These are phyloP conservation scores for Trachythela sp. DNA, from an alignment of 64 coral and sea anemone genomes.

Conservation along the genomic window DNA sequence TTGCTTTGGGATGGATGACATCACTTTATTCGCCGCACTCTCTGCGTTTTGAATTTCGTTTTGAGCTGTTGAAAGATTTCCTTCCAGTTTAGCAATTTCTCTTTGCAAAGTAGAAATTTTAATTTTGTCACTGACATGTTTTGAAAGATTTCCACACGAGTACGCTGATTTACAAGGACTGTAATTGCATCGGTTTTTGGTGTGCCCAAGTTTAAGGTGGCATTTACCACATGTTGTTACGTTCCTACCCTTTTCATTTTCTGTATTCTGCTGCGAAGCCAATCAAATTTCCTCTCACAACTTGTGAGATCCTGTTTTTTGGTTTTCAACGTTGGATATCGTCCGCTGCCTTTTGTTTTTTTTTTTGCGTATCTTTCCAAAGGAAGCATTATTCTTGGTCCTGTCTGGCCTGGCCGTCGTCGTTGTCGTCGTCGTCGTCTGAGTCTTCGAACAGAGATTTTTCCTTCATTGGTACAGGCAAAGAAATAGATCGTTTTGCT, in stretches of 20 bases:
- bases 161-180: not conserved
- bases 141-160: not conserved
- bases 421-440: not conserved
- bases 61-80: not conserved
- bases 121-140: not conserved
- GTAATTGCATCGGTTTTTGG: not conserved
- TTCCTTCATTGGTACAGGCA: not conserved
- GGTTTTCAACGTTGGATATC: not conserved
- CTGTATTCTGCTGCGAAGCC: not conserved
- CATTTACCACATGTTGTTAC: not conserved
- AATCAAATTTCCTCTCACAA: not conserved
- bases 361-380: not conserved
- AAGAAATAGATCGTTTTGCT: not conserved
- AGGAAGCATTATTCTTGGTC: not conserved
- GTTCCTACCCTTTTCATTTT: not conserved
- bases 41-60: not conserved
- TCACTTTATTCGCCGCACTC: not conserved
- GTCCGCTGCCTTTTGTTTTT: not conserved
- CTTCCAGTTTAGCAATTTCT: slow-evolving; percentile 1
- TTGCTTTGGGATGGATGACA: not conserved
- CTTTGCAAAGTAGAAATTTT: not conserved
- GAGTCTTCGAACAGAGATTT: not conserved
- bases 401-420: not conserved
- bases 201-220: not conserved
- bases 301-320: not conserved